phyloP scores from a whole-genome alignment of 2,888 invertebrate genomes.

The Chalcis sispes region DNA sequence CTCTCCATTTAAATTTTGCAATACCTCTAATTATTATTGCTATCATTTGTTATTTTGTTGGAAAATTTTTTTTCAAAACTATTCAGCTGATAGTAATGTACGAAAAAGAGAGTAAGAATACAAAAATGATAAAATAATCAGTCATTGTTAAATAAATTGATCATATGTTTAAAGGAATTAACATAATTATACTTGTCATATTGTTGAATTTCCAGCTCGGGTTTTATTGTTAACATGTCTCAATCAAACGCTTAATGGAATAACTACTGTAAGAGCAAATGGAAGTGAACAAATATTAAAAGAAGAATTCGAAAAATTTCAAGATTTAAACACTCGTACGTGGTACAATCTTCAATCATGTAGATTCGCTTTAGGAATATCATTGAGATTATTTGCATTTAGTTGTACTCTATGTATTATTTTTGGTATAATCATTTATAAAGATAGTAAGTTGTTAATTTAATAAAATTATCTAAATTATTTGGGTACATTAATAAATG shows the following conservation, averaged over 20 bases:
- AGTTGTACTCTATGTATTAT: no score
- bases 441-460: no score
- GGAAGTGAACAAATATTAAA: conserved; percentile 84
- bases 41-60: conserved; percentile 79
- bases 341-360: no score
- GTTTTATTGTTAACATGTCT: conserved; percentile 93
- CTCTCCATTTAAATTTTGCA: conserved; percentile 80
- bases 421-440: no score
- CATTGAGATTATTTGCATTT: no score
- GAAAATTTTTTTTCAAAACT: conserved; percentile 82
- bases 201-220: conserved; percentile 78
- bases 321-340: conserved; percentile 82
- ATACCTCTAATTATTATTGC: conserved; percentile 80
- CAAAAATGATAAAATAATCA: conserved; percentile 82
- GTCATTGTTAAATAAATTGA: conserved; percentile 78
- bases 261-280: conserved; percentile 91
- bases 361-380: no score
- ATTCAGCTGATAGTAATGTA: no score
- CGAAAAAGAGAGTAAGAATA: no score
- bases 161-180: conserved; percentile 49
- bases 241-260: conserved; percentile 88
- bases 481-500: no score
- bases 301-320: conserved; percentile 85
- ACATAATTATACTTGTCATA: background rate
- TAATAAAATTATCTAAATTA: no score